A percentile compares a stretch with the other conserved stretches of the same genome.
These are phyloP conservation scores for Sus scrofa DNA, from an alignment of 2,113 vertebrate genomes.

Conservation along the genomic window DNA sequence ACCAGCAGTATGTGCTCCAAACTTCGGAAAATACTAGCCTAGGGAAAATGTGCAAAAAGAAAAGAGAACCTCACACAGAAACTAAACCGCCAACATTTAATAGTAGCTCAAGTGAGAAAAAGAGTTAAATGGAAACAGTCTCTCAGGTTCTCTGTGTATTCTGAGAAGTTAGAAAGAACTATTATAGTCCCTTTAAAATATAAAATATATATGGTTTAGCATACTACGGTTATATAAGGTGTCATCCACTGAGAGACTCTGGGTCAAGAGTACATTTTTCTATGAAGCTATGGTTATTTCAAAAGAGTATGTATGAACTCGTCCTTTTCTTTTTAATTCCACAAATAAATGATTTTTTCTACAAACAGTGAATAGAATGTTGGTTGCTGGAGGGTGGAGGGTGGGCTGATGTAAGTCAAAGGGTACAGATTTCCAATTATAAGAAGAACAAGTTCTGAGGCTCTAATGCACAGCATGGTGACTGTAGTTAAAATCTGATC, in stretches of 20 bases:
- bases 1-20: background rate
- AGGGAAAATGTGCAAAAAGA: background rate
- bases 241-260: background rate
- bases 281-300: background rate
- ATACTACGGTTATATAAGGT: background rate
- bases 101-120: background rate
- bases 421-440: background rate
- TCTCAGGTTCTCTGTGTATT: background rate
- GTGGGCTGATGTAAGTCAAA: background rate
- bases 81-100: background rate
- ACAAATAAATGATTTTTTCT: background rate
- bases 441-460: background rate
- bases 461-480: background rate
- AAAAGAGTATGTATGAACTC: background rate
- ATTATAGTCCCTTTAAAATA: background rate
- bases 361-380: background rate
- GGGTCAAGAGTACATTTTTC: background rate
- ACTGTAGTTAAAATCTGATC: background rate
- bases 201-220: background rate
- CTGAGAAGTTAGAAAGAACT: background rate
- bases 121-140: background rate
- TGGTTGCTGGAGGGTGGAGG: background rate
- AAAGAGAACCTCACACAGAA: background rate
- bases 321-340: background rate
- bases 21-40: background rate